Evolutionary conservation across 1,140 invertebrate genomes (phyloP).

Genomic region (Archivesica marissinica): DNA sequence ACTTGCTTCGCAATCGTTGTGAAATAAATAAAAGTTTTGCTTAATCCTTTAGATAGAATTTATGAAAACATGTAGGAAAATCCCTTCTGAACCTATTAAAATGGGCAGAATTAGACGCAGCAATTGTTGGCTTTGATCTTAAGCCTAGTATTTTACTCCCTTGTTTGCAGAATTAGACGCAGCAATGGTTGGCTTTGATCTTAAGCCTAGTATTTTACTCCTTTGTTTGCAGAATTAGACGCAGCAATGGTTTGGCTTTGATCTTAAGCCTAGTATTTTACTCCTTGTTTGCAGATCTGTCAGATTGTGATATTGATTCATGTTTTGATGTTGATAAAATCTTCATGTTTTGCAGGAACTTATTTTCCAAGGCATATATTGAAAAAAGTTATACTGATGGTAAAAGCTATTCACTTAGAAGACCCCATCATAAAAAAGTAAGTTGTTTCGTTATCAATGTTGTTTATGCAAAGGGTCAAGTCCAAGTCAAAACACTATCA

Average conservation of each 20-base stretch:
- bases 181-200: no score
- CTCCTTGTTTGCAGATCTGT: background rate
- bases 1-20: no score
- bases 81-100: no score
- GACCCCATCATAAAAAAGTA: conserved; percentile 41
- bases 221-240: background rate
- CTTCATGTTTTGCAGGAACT: conserved; percentile 46
- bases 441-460: background rate
- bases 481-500: background rate
- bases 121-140: no score
- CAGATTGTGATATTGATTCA: background rate
- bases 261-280: background rate
- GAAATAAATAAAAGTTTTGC: no score
- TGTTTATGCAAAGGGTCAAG: background rate
- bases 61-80: no score
- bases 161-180: background rate
- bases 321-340: background rate
- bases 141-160: background rate
- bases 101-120: no score
- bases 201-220: background rate
- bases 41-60: no score
- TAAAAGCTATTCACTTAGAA: conserved; percentile 43
- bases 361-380: conserved; percentile 59
- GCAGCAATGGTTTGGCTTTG: no score
- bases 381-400: conserved; percentile 45